These are phyloP conservation scores for Atrichornis clamosus DNA, from an alignment of 2,113 vertebrate species.

Conservation along the genomic window DNA sequence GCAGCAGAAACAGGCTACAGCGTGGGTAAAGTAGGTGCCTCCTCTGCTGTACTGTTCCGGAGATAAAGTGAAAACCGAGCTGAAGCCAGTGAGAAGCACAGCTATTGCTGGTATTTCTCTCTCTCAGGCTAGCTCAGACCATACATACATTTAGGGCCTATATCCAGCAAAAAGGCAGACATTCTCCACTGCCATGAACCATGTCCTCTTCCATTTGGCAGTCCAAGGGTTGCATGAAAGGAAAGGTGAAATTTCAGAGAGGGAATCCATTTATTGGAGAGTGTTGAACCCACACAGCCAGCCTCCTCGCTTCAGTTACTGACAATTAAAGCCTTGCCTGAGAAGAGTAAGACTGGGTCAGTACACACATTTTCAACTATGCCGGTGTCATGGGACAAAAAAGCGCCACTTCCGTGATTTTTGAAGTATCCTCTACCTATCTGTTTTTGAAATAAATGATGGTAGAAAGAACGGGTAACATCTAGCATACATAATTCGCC, in stretches of 20 bases:
- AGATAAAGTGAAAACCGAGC: background rate
- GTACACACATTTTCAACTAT: background rate
- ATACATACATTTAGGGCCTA: background rate
- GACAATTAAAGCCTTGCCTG: background rate
- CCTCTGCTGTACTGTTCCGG: background rate
- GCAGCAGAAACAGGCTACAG: background rate
- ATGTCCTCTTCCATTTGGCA: background rate
- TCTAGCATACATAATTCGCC: background rate
- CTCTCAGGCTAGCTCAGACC: background rate
- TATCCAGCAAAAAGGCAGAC: background rate
- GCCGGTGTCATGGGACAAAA: rapidly evolving
- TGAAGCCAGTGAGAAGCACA: background rate
- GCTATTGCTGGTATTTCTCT: background rate
- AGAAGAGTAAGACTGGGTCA: background rate
- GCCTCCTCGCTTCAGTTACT: background rate
- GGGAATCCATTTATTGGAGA: rapidly evolving
- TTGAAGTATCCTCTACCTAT: background rate
- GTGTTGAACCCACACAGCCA: background rate
- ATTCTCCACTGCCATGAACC: too few species aligned
- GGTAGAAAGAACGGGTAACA: background rate
- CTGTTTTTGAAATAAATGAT: background rate
- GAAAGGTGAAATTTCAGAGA: background rate
- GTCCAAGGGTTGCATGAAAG: background rate
- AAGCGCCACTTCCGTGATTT: background rate
- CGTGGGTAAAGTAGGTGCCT: rapidly evolving